Evolutionary conservation across 2,113 vertebrate species (phyloP), one percentile per base, ranked within the genome.

Genomic region (Lampris megalopsis): DNA sequence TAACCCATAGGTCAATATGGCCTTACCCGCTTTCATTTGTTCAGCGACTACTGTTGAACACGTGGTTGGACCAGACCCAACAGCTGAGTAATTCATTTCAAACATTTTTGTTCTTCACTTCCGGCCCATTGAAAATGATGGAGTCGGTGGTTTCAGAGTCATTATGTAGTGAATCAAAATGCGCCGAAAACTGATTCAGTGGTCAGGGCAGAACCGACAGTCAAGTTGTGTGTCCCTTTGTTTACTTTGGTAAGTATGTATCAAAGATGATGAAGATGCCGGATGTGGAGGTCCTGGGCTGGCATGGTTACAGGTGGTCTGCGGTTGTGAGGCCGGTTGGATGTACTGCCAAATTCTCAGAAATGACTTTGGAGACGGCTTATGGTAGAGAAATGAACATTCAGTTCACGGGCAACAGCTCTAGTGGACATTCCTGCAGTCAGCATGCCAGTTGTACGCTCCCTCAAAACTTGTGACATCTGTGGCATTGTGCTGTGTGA

Each of bases 181-280:
- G 36, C 47, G 50, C 47, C 65, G 62, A 67, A 75, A 71, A 79
- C 61, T 0, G 54, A 81, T 70, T 72, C 40, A 72, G 74, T 63
- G n/a, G 71, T 67, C 57, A 68, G 59, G 45, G 42, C 59, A 24
- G 43, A 71, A 83, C 69, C 38, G 75, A 36, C 38, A 41, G 42
- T 43, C 47, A 45, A 64, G 71, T 24, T 24, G 53, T 47, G 73
- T 41, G 42, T 38, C 48, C 9, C n/a, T 6, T 0, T 47, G 75
- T 76, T 87, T 90, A 84, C 87, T 83, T 78, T 77, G 56, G n/a
- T 67, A 74, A 79, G 77, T 52, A 74, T 77, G 62, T 53, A 13
- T 53, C 24, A 24, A 24, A 24, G 24, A 24, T 24, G 24, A 24
- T 24, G 24, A 24, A 24, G 24, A 24, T 24, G 24, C 24, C 24